Base-by-base conservation (phyloP, 2,113 vertebrate genomes). In the Oreochromis spilurus region DNA sequence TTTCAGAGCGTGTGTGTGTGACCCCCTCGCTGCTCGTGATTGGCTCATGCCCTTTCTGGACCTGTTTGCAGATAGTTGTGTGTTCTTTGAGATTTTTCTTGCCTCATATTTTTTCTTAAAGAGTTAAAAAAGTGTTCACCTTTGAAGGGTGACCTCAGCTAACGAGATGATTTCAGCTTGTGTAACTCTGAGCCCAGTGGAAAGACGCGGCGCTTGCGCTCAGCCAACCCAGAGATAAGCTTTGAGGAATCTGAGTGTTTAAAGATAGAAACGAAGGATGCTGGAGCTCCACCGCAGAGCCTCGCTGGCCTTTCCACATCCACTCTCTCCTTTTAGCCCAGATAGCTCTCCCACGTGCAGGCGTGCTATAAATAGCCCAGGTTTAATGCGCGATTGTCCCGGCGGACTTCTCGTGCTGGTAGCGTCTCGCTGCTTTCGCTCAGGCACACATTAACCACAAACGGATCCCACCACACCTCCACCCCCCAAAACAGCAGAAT, bases 331-430 rank as follows among this genome's bases (percentile, higher is more conserved):
- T 87, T 90, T 77, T 87, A 91, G 88, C 90, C 62, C 84, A 86
- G 89, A 85, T 84, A 72, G 89, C 88, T 54, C 89, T 79, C 89
- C 84, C 89, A 86, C 87, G 40, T 93, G 91, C 87, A 58, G 70
- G 29, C 48, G 1, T 1, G 80, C 93, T 94, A 95, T 91, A 81
- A 94, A 93, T 95, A 93, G 84, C 7, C 5, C 36, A 14, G 84
- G 60, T 91, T 90, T 90, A 90, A 90, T 88, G 92, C 36, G n/a
- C 2, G 65, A 81, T 91, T 83, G 87, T 94, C 92, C 91, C 65
- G 3, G 87, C 87, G 58, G 91, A 78, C 84, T 78, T 79, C 87
- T 86, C 84, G 55, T 79, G 55, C 79, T 83, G 31, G 48, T 79
- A 50, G 84, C 36, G 52, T 87, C 75, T 87, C 45, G 40, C 72